These are phyloP conservation scores for Eleginops maclovinus DNA, from an alignment of 2,113 vertebrate genomes.

Conservation along the genomic window DNA sequence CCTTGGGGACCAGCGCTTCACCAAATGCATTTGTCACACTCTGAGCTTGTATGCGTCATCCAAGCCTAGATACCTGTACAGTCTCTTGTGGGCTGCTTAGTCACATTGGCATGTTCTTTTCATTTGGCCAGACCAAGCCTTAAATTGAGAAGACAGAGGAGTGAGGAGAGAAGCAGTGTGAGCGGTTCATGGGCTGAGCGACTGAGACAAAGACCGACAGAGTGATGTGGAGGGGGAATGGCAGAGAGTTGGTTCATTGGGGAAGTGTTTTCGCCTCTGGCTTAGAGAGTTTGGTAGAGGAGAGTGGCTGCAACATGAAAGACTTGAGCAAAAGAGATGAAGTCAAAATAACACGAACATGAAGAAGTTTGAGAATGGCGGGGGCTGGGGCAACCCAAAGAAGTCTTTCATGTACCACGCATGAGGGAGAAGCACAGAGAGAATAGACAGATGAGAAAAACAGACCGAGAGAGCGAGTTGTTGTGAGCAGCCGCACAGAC, in stretches of 20 bases:
- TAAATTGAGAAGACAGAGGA: conserved; percentile 51
- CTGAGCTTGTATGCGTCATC: conserved; percentile 61
- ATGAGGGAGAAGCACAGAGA: conserved; percentile 56
- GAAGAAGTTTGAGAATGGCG: conserved; percentile 51
- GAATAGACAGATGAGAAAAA: conserved; percentile 64
- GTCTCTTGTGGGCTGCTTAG: conserved; percentile 69
- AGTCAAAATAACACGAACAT: conserved; percentile 57
- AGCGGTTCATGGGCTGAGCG: conserved; percentile 30
- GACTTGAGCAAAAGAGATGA: conserved; percentile 47
- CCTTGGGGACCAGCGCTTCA: conserved; percentile 68
- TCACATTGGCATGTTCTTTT: conserved; percentile 59
- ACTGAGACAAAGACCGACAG: conserved; percentile 49
- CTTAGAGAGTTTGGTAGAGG: conserved; percentile 42
- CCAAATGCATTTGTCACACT: conserved; percentile 88
- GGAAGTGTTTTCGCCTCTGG: conserved; percentile 56
- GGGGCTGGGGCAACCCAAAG: conserved; percentile 26
- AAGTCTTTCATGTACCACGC: conserved; percentile 70
- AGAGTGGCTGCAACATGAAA: conserved; percentile 63
- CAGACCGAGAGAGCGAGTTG: conserved; percentile 43
- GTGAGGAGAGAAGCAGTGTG: conserved; percentile 15
- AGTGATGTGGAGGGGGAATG: conserved; percentile 23
- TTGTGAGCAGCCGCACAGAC: conserved; percentile 57
- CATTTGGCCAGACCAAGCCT: conserved; percentile 45
- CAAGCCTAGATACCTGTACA: conserved; percentile 67
- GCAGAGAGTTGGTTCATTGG: conserved; percentile 32